Conservation (phyloP, 1,140 invertebrate species). For the Pseudomyrmex pallidus region DNA sequence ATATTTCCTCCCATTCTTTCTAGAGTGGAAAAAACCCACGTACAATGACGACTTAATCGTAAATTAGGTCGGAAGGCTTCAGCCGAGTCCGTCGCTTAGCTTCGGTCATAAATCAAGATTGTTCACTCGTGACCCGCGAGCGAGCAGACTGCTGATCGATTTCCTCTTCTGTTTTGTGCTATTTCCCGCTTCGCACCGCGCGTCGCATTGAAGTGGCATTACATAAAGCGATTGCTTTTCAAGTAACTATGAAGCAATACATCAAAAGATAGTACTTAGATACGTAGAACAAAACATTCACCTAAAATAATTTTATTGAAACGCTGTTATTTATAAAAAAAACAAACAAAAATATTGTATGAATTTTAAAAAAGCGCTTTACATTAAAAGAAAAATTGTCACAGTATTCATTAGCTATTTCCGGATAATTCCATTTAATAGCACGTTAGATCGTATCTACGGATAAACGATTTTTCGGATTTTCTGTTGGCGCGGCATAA, state of each 20-base stretch:
- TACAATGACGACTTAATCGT: constrained; percentile 35
- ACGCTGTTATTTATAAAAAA: not conserved
- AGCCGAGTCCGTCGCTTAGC: not conserved
- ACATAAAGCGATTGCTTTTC: not conserved
- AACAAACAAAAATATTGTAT: not conserved
- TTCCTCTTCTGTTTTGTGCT: not conserved
- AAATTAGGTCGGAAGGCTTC: constrained; percentile 37
- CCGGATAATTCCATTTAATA: not conserved
- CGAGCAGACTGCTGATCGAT: not conserved
- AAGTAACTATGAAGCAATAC: not conserved
- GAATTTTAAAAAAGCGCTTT: not conserved
- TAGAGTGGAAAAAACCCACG: not conserved
- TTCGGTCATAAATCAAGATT: constrained; percentile 49
- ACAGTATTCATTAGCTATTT: not conserved
- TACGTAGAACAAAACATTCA: no score
- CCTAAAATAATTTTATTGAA: not conserved
- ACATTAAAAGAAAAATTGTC: not conserved
- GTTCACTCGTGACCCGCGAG: constrained; percentile 14
- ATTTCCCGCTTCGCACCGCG: not conserved
- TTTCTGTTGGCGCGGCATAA: no score
- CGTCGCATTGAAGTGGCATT: not conserved
- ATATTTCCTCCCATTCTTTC: not conserved
- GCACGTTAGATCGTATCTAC: not conserved
- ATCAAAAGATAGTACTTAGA: not conserved
- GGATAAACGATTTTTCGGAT: no score